Percentiles rank a stretch among this genome's conserved stretches.
Conservation (phyloP, 1,140 invertebrate genomes). For the Pectinophora gossypiella region DNA sequence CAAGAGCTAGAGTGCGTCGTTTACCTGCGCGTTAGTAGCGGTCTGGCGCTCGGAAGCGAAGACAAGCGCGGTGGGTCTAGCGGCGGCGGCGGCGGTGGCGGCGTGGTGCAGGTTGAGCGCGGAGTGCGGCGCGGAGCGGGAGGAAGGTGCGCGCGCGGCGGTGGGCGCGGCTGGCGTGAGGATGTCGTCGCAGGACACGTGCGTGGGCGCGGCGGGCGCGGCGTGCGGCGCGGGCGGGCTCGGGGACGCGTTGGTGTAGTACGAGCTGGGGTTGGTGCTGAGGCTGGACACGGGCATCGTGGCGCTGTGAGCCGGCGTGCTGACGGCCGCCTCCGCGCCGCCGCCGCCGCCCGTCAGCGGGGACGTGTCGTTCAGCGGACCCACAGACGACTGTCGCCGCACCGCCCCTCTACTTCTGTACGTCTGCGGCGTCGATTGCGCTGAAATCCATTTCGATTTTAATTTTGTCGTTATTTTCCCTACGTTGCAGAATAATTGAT, state of each 20-base stretch:
- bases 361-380: constrained; percentile 72
- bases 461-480: constrained; percentile 4
- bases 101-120: constrained; percentile 63
- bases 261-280: constrained; percentile 63
- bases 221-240: constrained; percentile 48
- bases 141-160: constrained; percentile 48
- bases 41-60: constrained; percentile 49
- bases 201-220: constrained; percentile 33
- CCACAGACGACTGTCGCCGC: constrained; percentile 77
- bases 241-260: constrained; percentile 64
- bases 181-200: constrained; percentile 66
- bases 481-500: neutral
- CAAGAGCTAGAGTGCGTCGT: no score
- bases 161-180: constrained; percentile 43
- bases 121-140: constrained; percentile 66
- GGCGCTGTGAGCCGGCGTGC: constrained; percentile 61
- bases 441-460: constrained; percentile 33
- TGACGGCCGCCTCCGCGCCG: constrained; percentile 54
- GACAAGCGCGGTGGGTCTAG: constrained; percentile 44
- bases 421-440: constrained; percentile 77
- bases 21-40: constrained; percentile 32
- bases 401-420: constrained; percentile 74
- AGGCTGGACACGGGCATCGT: constrained; percentile 61
- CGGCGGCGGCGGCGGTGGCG: neutral
- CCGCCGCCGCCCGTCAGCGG: constrained; percentile 54